These are phyloP conservation scores for Melospiza georgiana DNA, from an alignment of 2,113 vertebrate species.

Conservation along the genomic window DNA sequence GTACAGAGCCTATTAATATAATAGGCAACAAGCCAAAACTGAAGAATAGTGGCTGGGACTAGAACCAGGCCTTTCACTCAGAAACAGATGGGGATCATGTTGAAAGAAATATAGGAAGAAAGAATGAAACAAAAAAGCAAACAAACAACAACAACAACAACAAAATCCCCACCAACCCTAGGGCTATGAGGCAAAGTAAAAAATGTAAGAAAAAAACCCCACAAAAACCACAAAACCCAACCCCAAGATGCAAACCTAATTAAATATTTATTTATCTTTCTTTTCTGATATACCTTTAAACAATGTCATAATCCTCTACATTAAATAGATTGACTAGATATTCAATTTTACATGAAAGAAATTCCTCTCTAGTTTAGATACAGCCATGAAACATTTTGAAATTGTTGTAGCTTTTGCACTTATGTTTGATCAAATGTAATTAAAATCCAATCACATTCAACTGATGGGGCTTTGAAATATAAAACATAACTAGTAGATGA, in stretches of 20 bases:
- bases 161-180: background rate
- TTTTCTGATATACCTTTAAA: background rate
- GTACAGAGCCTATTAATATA: background rate
- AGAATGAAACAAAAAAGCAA: background rate
- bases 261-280: background rate
- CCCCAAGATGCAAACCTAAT: background rate
- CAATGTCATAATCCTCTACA: background rate
- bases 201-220: background rate
- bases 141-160: background rate
- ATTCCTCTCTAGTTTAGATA: background rate
- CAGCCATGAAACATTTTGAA: background rate
- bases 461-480: background rate
- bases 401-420: background rate
- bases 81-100: background rate
- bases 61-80: background rate
- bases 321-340: background rate
- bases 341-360: background rate
- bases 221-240: fast-evolving
- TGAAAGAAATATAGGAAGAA: background rate
- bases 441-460: background rate
- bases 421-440: background rate
- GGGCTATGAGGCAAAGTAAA: background rate
- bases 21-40: background rate
- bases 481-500: background rate
- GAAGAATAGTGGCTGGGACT: background rate